Evolutionary conservation across 2,797 vertebrate genomes (phyloP), one percentile per base, ranked within the genome.

Genomic region (Arctocebus calabarensis): DNA sequence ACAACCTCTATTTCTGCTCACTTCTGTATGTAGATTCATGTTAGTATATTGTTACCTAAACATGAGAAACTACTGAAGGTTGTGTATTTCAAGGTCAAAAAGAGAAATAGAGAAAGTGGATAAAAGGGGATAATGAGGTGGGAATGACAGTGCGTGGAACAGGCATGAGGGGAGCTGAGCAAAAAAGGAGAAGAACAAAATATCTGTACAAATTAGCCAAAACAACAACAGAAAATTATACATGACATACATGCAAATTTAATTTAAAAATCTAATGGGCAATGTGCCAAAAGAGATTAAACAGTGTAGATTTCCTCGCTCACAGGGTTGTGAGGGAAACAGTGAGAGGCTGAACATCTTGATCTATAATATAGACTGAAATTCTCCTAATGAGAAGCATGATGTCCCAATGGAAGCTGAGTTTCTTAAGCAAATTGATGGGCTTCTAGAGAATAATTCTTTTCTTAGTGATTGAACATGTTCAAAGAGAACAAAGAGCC

Each of bases 401-500:
- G 14, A 3, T 52, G 7, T 71, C 81, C 64, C 70, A 62, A 75
- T 40, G 79, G 83, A 94, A 86, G 70, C 79, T 32, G 81, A 91
- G 8, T 37, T 83, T 94, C 73, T 73, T 71, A 90, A 83, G 20
- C 29, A 85, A 70, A 94, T 17, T 84, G 79, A 82, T 40, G 62
- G 7, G 57, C 84, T 95, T 64, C 19, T 8, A 77, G 52, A 89
- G 71, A 94, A 81, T 34, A 78, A 94, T 83, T 86, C 22, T 83
- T 90, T 34, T 87, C 52, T 84, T 84, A 86, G 62, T n/a, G 45
- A 79, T 2, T 87, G n/a, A 78, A 29, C 82, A 66, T 66, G 6
- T 94, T 94, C 91, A 94, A 90, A 87, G 66, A 77, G 66, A 94
- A 74, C 84, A 95, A 89, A 92, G 61, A 95, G 5, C 2, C 40